Percentiles rank a stretch among this genome's conserved stretches.
phyloP scores from a whole-genome alignment of 2,113 vertebrate species.

The Poecile atricapillus region DNA sequence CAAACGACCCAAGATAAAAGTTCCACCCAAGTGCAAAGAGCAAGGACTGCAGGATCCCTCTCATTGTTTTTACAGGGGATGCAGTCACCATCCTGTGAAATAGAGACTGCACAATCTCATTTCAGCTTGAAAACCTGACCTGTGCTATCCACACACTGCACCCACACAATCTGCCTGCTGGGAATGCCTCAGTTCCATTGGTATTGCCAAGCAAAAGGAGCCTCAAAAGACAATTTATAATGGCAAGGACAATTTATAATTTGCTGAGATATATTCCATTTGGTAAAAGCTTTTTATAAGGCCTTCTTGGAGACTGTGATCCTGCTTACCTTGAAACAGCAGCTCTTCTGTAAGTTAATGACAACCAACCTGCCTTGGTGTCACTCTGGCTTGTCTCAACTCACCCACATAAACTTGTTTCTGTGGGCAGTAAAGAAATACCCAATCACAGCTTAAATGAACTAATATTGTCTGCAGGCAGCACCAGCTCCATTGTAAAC shows the following conservation, averaged over 20 bases:
- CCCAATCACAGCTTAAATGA: background rate
- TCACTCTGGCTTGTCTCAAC: background rate
- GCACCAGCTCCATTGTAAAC: background rate
- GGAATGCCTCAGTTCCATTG: background rate
- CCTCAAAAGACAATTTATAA: background rate
- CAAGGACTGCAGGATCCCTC: background rate
- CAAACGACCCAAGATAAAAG: constrained; percentile 36
- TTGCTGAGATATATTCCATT: background rate
- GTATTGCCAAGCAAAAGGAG: background rate
- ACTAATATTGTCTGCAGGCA: background rate
- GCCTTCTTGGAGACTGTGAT: background rate
- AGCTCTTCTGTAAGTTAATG: background rate
- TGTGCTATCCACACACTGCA: background rate
- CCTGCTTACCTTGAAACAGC: background rate
- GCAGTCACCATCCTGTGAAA: constrained; percentile 11
- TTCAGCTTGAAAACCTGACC: background rate
- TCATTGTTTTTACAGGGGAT: background rate
- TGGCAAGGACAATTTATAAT: background rate
- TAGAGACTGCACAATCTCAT: background rate
- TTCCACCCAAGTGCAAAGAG: background rate
- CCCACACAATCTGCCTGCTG: background rate
- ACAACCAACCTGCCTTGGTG: background rate
- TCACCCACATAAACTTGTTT: background rate
- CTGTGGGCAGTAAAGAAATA: background rate
- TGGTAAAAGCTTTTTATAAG: background rate